Evolutionary conservation across 2,113 vertebrate genomes (phyloP), one percentile per base, ranked within the genome.

Genomic region (Spea bombifrons): DNA sequence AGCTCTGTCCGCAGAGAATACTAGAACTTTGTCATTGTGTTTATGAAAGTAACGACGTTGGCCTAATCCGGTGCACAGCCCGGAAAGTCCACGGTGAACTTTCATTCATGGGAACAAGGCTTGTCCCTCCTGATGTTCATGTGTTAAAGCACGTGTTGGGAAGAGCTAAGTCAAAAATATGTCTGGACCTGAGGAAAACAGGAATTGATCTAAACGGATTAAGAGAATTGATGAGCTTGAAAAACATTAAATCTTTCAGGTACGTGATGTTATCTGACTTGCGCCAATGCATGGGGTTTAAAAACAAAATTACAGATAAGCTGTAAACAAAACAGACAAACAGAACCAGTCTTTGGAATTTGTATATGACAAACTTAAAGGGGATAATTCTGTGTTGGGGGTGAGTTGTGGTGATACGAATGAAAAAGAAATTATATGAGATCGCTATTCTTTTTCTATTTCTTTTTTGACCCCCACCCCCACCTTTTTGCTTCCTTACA

Each of bases 21-120:
- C 86, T 98, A 17, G 94, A 97, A 80, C 86, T 93, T 4, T 91
- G 95, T 10, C 94, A 93, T 75, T 96, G 92, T 15, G 77, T 94
- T 66, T 92, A 93, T 0, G 96, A 97, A 85, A 88, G 91, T 0
- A 57, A 74, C 17, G 88, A 86, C 4, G 46, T 10, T 0, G 85
- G 84, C 2, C 84, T 97, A 8, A 78, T 89, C 71, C 80, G 83
- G 77, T 87, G 93, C 0, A 85, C 96, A 75, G 84, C 86, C 1
- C 83, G 80, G 13, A 92, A 89, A 59, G 90, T 98, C 0, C 90
- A 91, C 0, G 73, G 88, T 4, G 71, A 80, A 12, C 84, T 98
- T 9, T 92, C 92, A 3, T 96, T 99, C 85, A 83, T 86, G 57
- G 92, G 92, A 0, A 71, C 93, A 7, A 84, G 84, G 9, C 91